Evolutionary conservation across 2,888 invertebrate genomes (phyloP).

Genomic region (Malachius bipustulatus): DNA sequence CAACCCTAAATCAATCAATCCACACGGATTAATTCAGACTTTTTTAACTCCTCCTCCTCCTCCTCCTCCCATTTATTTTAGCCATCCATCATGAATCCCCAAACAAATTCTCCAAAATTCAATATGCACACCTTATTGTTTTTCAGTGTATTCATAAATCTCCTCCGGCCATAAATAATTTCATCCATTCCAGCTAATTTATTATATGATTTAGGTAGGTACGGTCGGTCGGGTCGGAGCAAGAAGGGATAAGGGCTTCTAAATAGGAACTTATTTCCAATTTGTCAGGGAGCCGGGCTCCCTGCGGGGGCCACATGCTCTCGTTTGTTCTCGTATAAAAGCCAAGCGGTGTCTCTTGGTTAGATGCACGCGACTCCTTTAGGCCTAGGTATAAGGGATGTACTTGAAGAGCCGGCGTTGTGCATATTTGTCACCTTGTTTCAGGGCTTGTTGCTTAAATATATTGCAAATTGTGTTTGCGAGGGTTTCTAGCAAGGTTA

Average conservation of each 20-base stretch:
- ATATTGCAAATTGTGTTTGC: slow-evolving; percentile 1
- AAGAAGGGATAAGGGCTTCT: slow-evolving; percentile 17
- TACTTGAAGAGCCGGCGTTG: slow-evolving; percentile 11
- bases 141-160: not conserved
- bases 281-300: slow-evolving; percentile 20
- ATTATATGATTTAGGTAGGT: slow-evolving; percentile 5
- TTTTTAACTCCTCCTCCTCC: too few species aligned
- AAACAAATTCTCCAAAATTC: too few species aligned
- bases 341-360: slow-evolving; percentile 17
- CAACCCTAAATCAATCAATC: too few species aligned
- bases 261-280: slow-evolving; percentile 22
- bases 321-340: slow-evolving; percentile 17
- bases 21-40: too few species aligned
- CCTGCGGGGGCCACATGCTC: slow-evolving; percentile 16
- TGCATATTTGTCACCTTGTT: slow-evolving; percentile 13
- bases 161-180: not conserved
- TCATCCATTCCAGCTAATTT: slow-evolving; percentile 1
- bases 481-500: too few species aligned
- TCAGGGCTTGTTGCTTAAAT: slow-evolving; percentile 5
- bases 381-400: slow-evolving; percentile 17
- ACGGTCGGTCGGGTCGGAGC: slow-evolving; percentile 6
- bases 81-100: too few species aligned
- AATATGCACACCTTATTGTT: too few species aligned
- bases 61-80: too few species aligned
- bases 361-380: slow-evolving; percentile 15